Percentiles rank a stretch among this genome's conserved stretches.
These are phyloP conservation scores for Micrasema minimum DNA, from an alignment of 1,140 invertebrate genomes.

Conservation along the genomic window DNA sequence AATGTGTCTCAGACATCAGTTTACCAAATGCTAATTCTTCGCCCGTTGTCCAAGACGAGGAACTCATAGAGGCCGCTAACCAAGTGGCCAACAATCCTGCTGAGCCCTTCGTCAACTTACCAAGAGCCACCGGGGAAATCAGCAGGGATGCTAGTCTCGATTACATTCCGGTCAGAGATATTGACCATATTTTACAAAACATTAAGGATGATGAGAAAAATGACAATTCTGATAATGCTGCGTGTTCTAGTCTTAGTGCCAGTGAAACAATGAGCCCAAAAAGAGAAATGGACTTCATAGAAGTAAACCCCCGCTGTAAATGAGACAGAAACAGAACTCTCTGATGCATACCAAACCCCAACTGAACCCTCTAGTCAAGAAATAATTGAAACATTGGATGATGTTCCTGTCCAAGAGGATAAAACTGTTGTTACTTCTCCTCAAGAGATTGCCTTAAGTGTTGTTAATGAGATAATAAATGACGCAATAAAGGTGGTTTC, in stretches of 20 bases:
- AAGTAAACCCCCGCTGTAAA: slow-evolving; percentile 55
- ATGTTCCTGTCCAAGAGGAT: slow-evolving; percentile 66
- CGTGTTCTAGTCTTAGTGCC: slow-evolving; percentile 63
- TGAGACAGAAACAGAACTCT: slow-evolving; percentile 66
- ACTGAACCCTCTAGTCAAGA: slow-evolving; percentile 68
- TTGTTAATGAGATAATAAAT: slow-evolving; percentile 64
- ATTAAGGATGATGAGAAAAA: slow-evolving; percentile 60
- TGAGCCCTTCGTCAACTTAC: slow-evolving; percentile 37
- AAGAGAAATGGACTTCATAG: slow-evolving; percentile 59
- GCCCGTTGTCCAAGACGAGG: slow-evolving; percentile 36
- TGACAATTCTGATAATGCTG: slow-evolving; percentile 56
- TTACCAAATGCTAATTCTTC: slow-evolving; percentile 42
- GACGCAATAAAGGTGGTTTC: slow-evolving; percentile 63
- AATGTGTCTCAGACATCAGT: slow-evolving; percentile 56
- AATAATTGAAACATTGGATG: slow-evolving; percentile 65
- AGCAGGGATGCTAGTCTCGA: slow-evolving; percentile 61
- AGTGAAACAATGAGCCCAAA: slow-evolving; percentile 66
- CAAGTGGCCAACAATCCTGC: slow-evolving; percentile 49
- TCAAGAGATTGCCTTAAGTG: slow-evolving; percentile 62
- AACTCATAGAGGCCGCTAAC: slow-evolving; percentile 54
- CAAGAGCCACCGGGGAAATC: slow-evolving; percentile 27
- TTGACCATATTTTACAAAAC: slow-evolving; percentile 58
- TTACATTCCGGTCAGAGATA: slow-evolving; percentile 66
- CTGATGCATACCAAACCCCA: slow-evolving; percentile 71
- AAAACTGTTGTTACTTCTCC: slow-evolving; percentile 61